These are phyloP conservation scores for Brachyptera risi DNA, from an alignment of 2,888 invertebrate species.

Conservation along the genomic window DNA sequence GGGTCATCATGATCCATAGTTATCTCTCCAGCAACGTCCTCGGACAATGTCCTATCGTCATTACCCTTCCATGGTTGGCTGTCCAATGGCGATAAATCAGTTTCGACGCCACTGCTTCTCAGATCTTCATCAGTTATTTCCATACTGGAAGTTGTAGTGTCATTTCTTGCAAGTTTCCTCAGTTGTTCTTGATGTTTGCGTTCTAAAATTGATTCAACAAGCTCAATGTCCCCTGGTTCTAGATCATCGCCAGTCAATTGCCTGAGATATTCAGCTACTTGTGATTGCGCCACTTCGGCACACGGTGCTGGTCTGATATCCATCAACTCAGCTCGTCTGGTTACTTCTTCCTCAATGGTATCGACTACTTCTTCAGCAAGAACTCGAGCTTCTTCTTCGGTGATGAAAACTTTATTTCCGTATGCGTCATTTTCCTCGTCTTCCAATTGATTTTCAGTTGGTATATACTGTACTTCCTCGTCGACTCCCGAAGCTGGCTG, in stretches of 20 bases:
- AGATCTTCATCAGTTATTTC: conserved; percentile 62
- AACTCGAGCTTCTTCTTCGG: conserved; percentile 49
- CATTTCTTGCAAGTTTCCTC: conserved; percentile 44
- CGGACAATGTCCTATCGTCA: conserved; percentile 44
- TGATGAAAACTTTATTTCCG: conserved; percentile 39
- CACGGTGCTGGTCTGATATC: conserved; percentile 27
- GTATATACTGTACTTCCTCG: conserved; percentile 42
- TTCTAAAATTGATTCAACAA: conserved; percentile 50
- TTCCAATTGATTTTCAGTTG: conserved; percentile 40
- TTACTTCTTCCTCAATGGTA: conserved; percentile 53
- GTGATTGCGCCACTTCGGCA: conserved; percentile 40
- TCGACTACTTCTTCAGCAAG: conserved; percentile 51
- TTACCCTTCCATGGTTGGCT: conserved; percentile 54
- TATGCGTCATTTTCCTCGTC: conserved; percentile 42
- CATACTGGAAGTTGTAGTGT: conserved; percentile 52
- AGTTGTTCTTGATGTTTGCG: conserved; percentile 46
- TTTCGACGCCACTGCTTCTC: conserved; percentile 63
- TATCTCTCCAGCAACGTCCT: conserved; percentile 51
- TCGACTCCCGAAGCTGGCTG: conserved; percentile 40
- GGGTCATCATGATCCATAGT: conserved; percentile 36
- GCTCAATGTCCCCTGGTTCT: conserved; percentile 48
- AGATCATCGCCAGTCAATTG: conserved; percentile 48
- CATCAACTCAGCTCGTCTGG: conserved; percentile 41
- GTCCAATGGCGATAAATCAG: conserved; percentile 61
- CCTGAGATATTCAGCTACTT: conserved; percentile 46